These are phyloP conservation scores for Sebastes iracundus DNA, from an alignment of 2,797 vertebrate species.

Conservation along the genomic window DNA sequence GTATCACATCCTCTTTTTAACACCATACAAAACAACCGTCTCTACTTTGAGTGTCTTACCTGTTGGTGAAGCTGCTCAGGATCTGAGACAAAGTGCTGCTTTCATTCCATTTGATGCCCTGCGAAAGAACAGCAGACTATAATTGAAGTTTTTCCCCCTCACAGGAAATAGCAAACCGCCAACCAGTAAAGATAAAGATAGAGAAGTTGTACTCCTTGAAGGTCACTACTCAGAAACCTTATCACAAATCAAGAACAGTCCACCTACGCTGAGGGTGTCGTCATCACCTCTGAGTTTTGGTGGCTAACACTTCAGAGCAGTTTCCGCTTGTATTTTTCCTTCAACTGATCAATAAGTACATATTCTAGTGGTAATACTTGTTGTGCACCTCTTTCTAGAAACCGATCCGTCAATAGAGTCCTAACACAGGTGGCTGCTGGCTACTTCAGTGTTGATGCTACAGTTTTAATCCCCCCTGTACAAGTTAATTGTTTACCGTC, in stretches of 20 bases:
- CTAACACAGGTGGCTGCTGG: not conserved
- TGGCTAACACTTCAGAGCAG: too few relatives aligned
- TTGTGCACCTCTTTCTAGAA: not conserved
- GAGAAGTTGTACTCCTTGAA: fast-evolving
- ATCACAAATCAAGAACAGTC: too few relatives aligned
- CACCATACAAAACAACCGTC: not conserved
- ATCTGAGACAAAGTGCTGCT: not conserved
- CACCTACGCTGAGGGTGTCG: too few relatives aligned
- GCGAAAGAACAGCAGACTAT: not conserved
- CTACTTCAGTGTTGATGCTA: not conserved
- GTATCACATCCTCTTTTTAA: not conserved
- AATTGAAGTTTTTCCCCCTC: not conserved
- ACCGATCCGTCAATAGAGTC: not conserved
- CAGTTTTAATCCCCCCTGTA: not conserved
- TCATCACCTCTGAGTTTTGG: too few relatives aligned
- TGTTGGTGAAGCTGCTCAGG: not conserved
- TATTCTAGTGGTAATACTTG: not conserved
- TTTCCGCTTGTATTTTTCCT: too few relatives aligned
- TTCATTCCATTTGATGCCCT: not conserved
- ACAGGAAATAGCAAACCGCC: not conserved
- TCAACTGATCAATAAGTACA: too few relatives aligned
- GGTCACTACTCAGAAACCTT: too few relatives aligned
- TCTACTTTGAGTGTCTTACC: conserved; percentile 1
- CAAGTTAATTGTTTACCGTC: not conserved
- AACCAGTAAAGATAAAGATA: fast-evolving